phyloP scores from a whole-genome alignment of 2,797 vertebrate genomes.

The Amniataba percoides region DNA sequence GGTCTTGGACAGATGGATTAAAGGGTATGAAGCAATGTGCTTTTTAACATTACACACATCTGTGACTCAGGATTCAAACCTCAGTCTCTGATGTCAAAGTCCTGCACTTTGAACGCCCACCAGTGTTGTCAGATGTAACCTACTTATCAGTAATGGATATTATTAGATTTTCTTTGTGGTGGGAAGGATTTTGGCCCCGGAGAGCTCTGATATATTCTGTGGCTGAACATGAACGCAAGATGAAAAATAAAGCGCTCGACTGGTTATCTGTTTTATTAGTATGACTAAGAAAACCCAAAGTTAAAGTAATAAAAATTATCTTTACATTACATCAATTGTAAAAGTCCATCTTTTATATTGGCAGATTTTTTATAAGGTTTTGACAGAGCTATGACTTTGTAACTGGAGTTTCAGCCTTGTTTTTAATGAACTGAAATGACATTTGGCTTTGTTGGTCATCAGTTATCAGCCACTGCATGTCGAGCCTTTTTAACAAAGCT shows the following conservation, averaged over 20 bases:
- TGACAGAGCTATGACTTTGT: neutral
- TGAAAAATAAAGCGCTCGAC: neutral
- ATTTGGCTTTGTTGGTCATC: conserved; percentile 7
- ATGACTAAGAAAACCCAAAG: neutral
- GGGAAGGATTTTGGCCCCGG: neutral
- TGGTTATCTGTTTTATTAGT: conserved; percentile 7
- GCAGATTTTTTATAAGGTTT: conserved; percentile 14
- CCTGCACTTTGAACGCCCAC: neutral
- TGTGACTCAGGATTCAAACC: conserved; percentile 1
- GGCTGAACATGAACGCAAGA: neutral
- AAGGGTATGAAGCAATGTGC: neutral
- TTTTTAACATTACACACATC: neutral
- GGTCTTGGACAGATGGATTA: neutral
- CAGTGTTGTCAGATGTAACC: neutral
- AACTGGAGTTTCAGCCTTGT: neutral
- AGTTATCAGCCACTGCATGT: neutral
- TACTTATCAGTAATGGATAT: neutral
- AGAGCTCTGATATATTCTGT: neutral
- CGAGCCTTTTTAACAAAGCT: neutral
- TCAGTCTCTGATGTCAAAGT: neutral
- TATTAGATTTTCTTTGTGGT: neutral
- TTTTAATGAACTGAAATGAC: conserved; percentile 14
- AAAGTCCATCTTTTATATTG: conserved; percentile 14
- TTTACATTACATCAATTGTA: neutral
- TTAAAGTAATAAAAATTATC: neutral